Conservation (phyloP, 2,113 vertebrate genomes). For the Lycaon pictus region DNA sequence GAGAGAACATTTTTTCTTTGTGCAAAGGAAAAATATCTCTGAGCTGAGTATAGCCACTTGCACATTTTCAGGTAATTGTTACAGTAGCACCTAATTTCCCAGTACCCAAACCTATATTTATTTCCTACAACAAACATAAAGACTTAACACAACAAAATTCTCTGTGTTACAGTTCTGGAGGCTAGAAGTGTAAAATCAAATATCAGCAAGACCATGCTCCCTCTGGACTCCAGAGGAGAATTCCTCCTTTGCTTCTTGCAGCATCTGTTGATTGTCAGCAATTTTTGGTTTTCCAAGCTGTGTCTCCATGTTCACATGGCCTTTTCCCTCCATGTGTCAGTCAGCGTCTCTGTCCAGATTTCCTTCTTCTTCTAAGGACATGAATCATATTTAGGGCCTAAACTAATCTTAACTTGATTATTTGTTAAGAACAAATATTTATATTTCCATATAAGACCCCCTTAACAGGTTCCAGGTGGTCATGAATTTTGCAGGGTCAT, state of each 20-base stretch:
- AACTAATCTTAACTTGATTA: background rate
- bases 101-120: background rate
- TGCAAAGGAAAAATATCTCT: background rate
- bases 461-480: background rate
- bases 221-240: fast-evolving
- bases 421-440: background rate
- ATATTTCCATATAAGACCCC: background rate
- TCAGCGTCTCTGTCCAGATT: background rate
- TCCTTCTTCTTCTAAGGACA: background rate
- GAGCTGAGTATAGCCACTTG: background rate
- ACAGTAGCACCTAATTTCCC: background rate
- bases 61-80: background rate
- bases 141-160: background rate
- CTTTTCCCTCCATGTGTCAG: background rate
- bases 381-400: background rate
- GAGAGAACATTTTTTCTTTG: background rate
- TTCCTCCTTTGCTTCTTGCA: background rate
- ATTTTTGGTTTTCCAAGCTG: background rate
- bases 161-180: background rate
- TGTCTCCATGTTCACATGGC: background rate
- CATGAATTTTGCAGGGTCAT: background rate
- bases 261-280: background rate
- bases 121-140: background rate
- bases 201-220: background rate
- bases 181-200: background rate